phyloP scores from a whole-genome alignment of 2,113 vertebrate genomes.

The Cephalopterus ornatus region DNA sequence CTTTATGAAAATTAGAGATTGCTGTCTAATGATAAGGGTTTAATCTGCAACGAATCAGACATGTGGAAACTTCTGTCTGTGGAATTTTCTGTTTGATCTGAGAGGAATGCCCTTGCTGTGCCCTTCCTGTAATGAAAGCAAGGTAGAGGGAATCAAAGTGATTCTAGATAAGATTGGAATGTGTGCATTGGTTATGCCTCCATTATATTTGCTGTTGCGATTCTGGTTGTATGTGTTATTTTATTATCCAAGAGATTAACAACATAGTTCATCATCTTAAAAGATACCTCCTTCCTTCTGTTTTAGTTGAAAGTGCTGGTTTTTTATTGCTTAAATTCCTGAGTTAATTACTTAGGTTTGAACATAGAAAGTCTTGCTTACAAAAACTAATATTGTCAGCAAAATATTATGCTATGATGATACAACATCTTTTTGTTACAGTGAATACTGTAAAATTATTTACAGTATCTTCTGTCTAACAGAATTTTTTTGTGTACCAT shows the following conservation, averaged over 20 bases:
- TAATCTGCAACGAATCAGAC: conserved; percentile 62
- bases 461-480: conserved; percentile 27
- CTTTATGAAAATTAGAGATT: conserved; percentile 60
- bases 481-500: background rate
- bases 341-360: conserved; percentile 67
- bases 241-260: conserved; percentile 27
- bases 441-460: conserved; percentile 48
- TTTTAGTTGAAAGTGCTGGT: background rate
- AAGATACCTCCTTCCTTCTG: background rate
- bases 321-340: conserved; percentile 14
- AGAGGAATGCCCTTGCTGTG: conserved; percentile 62
- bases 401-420: conserved; percentile 67
- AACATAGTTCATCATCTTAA: background rate
- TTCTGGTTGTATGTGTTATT: background rate
- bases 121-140: conserved; percentile 74
- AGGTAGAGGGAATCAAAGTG: conserved; percentile 63
- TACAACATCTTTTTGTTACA: conserved; percentile 54
- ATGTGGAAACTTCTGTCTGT: conserved; percentile 71
- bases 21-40: conserved; percentile 41
- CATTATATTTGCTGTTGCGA: conserved; percentile 47
- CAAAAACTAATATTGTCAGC: conserved; percentile 63
- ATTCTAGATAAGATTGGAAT: conserved; percentile 74
- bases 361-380: conserved; percentile 68
- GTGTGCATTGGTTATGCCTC: conserved; percentile 40
- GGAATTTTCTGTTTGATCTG: conserved; percentile 66